These are phyloP conservation scores for Crepidodera aurea DNA, from an alignment of 2,888 invertebrate species.

Conservation along the genomic window DNA sequence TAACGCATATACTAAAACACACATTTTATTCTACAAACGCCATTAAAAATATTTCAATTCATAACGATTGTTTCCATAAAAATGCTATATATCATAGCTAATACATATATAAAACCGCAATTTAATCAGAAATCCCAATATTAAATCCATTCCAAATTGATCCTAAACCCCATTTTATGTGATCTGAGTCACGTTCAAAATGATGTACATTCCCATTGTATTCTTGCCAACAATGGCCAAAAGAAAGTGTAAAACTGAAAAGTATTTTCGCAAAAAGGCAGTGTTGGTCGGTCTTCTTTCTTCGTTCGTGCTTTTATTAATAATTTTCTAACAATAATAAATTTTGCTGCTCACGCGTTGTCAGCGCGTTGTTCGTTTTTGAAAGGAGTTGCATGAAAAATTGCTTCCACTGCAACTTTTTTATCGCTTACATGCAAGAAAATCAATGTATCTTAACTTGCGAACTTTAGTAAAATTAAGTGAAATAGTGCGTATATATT, in stretches of 20 bases:
- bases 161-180: slow-evolving; percentile 30
- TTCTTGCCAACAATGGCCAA: slow-evolving; percentile 36
- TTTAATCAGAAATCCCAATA: slow-evolving; percentile 24
- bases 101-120: slow-evolving; percentile 16
- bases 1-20: too few relatives aligned
- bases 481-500: too few relatives aligned
- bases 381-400: slow-evolving; percentile 36
- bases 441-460: not conserved
- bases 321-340: slow-evolving; percentile 47
- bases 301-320: slow-evolving; percentile 44
- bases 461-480: too few relatives aligned
- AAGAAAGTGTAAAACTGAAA: slow-evolving; percentile 43
- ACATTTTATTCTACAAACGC: too few relatives aligned
- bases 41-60: not conserved
- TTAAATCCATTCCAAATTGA: slow-evolving; percentile 25
- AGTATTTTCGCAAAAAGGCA: slow-evolving; percentile 39
- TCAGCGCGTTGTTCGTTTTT: slow-evolving; percentile 42
- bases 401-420: slow-evolving; percentile 23
- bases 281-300: slow-evolving; percentile 18
- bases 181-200: slow-evolving; percentile 44
- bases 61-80: slow-evolving; percentile 12
- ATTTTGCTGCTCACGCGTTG: slow-evolving; percentile 44
- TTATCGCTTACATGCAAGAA: slow-evolving; percentile 18
- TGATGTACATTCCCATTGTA: slow-evolving; percentile 44
- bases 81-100: not conserved